Evolutionary conservation across 2,888 invertebrate genomes (phyloP).

Genomic region (Zhengitettix transpicula): DNA sequence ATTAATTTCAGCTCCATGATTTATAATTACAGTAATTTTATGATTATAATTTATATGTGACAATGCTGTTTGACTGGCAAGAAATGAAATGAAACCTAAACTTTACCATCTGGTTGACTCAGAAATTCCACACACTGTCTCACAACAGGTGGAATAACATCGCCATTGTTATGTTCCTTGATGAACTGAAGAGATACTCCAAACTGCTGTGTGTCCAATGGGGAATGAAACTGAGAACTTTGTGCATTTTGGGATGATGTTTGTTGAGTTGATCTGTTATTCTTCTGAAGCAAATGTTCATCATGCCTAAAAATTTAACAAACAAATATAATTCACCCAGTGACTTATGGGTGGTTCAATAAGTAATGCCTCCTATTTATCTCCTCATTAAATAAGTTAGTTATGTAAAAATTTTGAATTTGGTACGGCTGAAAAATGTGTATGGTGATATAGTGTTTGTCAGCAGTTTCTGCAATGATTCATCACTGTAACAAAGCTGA

Average conservation of each 20-base stretch:
- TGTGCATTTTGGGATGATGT: slow-evolving; percentile 17
- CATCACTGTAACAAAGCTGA: too few relatives aligned
- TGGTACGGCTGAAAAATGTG: too few relatives aligned
- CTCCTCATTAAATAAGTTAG: too few relatives aligned
- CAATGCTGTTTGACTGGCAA: not conserved
- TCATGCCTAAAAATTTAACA: slow-evolving; percentile 44
- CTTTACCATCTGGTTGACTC: slow-evolving; percentile 67
- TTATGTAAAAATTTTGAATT: too few relatives aligned
- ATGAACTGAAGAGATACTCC: slow-evolving; percentile 87
- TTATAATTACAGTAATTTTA: slow-evolving; percentile 4
- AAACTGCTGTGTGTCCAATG: slow-evolving; percentile 71
- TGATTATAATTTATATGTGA: not conserved
- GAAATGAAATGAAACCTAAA: not conserved
- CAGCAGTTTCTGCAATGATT: too few relatives aligned
- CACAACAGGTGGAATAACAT: slow-evolving; percentile 83
- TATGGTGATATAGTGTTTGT: too few relatives aligned
- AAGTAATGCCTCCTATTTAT: too few relatives aligned
- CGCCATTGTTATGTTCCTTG: slow-evolving; percentile 65
- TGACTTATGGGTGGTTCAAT: too few relatives aligned
- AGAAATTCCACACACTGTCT: slow-evolving; percentile 81
- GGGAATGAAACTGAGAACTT: slow-evolving; percentile 20
- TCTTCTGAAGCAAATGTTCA: slow-evolving; percentile 46
- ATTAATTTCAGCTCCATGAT: too few relatives aligned
- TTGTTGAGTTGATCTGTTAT: slow-evolving; percentile 25
- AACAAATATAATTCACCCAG: too few relatives aligned